Percentiles rank a stretch among this genome's conserved stretches.
Evolutionary conservation across 2,113 vertebrate species (phyloP).

Genomic region (Myrmecobius fasciatus): DNA sequence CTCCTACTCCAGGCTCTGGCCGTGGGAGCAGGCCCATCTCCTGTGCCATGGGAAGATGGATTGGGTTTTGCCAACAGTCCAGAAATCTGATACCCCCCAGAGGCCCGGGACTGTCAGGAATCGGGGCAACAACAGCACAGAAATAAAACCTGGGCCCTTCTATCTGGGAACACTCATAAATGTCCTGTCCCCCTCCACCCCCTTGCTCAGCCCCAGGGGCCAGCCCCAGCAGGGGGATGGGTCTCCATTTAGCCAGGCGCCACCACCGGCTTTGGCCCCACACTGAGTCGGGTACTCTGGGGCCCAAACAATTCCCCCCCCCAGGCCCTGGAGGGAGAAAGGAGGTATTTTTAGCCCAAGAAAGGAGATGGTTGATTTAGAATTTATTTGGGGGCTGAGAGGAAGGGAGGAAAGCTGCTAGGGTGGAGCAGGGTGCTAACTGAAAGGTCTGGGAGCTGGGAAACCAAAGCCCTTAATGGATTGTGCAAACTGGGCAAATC

Average conservation of each 20-base stretch:
- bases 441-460: not conserved
- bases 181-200: not conserved
- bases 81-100: not conserved
- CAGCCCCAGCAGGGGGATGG: conserved; percentile 27
- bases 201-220: not conserved
- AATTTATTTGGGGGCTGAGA: not conserved
- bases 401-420: not conserved
- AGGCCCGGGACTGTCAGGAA: conserved; percentile 9
- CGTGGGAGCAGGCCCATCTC: not conserved
- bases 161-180: conserved; percentile 32
- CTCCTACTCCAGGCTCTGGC: not conserved
- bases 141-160: conserved; percentile 35
- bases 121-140: conserved; percentile 58
- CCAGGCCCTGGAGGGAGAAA: conserved; percentile 30
- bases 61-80: not conserved
- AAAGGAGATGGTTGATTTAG: conserved; percentile 9
- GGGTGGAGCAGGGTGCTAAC: not conserved
- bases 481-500: not conserved
- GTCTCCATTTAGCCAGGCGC: not conserved
- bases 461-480: not conserved
- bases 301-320: not conserved
- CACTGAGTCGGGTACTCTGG: conserved; percentile 35
- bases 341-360: conserved; percentile 55
- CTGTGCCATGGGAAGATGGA: not conserved
- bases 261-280: not conserved